Evolutionary conservation across 2,797 vertebrate genomes (phyloP), one percentile per base, ranked within the genome.

Genomic region (Lutra lutra): DNA sequence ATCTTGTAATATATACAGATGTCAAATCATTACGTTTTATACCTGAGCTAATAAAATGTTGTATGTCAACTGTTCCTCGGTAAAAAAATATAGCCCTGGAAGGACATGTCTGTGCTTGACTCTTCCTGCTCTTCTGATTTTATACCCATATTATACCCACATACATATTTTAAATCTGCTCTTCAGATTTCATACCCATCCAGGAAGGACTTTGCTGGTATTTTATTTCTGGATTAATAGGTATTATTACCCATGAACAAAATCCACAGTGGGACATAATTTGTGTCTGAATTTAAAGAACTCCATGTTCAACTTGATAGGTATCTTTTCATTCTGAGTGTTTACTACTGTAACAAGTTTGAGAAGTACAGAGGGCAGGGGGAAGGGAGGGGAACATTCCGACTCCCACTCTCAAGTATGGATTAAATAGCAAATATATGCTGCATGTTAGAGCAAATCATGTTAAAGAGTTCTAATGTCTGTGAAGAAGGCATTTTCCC

Each of bases 201-300:
- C 66, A 35, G 4, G 35, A 73, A 89, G 79, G 48, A 54, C 40
- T 21, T 77, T 10, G 35, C 35, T n/a, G 18, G 38, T 66, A 79
- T 77, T 82, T 78, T 17, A 87, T 72, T 91, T 91, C 51, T 82
- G 32, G 21, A 89, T 77, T 86, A 82, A 64, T 72, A 86, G 58
- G 14, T 68, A 35, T 86, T 94, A 90, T 86, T 86, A 77, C 18
- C 43, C 86, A 64, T 51, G 20, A 64, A 43, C 32, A 64, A 94
- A 89, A 92, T 77, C 84, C 79, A 94, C 79, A 89, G 73, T 2
- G 1, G 38, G 68, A 64, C 32, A 5, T 48, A 80, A 97, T 89
- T 95, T 15, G 5, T 27, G 2, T 11, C 79, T 83, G 79, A 75
- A 72, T 92, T 94, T 89, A 62, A 91, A 89, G 75, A 94, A 82